Base-by-base conservation (phyloP, 64 coral and sea anemone genomes). In the Astreopora myriophthalma region DNA sequence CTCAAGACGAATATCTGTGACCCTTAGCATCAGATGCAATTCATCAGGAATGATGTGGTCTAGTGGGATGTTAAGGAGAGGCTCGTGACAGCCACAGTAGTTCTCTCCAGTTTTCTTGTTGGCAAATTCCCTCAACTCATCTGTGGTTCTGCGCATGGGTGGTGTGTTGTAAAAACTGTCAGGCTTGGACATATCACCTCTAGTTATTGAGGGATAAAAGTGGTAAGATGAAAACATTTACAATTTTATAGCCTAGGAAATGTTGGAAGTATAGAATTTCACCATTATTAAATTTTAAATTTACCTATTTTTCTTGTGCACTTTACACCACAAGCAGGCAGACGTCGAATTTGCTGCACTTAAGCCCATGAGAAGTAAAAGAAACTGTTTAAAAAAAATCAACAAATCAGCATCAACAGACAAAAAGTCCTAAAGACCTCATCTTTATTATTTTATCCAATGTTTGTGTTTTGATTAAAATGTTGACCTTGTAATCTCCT, bases 141-240 rank as follows among this genome's bases (percentile, higher is more conserved):
- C 27, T 11, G 85, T 19, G 16, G 79, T 89, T n/a, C 71, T 25
- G 8, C 6, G 30, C 49, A 89, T 63, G 5, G 76, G 63, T 7
- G 26, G 32, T 48, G 34, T 35, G 26, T 81, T 26, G 39, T 89
- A 85, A 16, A 60, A 75, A 6, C 82, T 77, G 58, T 51, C 32
- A 28, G 57, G 8, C 49, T 94, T 94, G 25, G 86, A 75, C 92
- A 94, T 94, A 35, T 94, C 92, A 88, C 76, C 76, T 75, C 92
- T 94, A 39, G 37, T 44, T 44, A 35, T 65, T 38, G 17, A 22
- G 60, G 58, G 13, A 85, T 71, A 73, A 79, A 81, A 83, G 44
- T 52, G 32, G 42, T 55, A 33, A 71, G 44, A 16, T 24, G 19
- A 32, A 46, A 71, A 22, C 12, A 73, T 93, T 79, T 34, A 61